phyloP scores from a whole-genome alignment of 2,888 invertebrate genomes.

The Tenthredo scrophulariae region DNA sequence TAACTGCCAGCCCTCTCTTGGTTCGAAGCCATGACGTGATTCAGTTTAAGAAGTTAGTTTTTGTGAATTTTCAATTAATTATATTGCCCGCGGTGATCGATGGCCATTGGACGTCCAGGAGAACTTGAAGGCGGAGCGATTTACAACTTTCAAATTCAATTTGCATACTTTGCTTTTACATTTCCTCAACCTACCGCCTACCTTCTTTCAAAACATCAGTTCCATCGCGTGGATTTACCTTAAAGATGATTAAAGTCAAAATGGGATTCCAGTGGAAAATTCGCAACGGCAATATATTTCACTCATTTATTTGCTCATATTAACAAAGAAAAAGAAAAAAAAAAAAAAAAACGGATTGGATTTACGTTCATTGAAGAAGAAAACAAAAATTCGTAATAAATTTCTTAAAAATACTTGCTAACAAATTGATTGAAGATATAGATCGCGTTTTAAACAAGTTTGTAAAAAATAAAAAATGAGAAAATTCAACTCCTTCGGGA shows the following conservation, averaged over 20 bases:
- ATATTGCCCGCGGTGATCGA: constrained; percentile 62
- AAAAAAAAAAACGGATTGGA: background rate
- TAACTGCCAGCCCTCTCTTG: background rate
- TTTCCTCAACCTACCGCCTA: background rate
- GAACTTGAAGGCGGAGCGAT: constrained; percentile 17
- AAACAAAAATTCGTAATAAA: background rate
- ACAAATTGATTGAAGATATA: background rate
- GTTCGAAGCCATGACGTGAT: constrained; percentile 31
- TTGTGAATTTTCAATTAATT: constrained; percentile 64
- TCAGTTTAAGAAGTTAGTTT: constrained; percentile 53
- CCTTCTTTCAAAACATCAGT: constrained; percentile 5
- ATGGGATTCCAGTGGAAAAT: background rate
- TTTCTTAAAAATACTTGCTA: background rate
- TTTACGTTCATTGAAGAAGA: background rate
- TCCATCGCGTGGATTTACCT: constrained; percentile 1
- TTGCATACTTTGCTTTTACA: constrained; percentile 44
- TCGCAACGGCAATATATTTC: background rate
- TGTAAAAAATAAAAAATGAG: too few species aligned
- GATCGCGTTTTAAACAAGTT: constrained; percentile 12
- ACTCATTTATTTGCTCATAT: background rate
- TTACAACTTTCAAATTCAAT: constrained; percentile 51
- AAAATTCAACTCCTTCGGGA: constrained; percentile 9
- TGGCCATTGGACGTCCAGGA: constrained; percentile 56
- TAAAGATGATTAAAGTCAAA: constrained; percentile 17
- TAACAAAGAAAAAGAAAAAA: background rate